Conservation (phyloP, 2,113 vertebrate species). For the Leucopsar rothschildi region DNA sequence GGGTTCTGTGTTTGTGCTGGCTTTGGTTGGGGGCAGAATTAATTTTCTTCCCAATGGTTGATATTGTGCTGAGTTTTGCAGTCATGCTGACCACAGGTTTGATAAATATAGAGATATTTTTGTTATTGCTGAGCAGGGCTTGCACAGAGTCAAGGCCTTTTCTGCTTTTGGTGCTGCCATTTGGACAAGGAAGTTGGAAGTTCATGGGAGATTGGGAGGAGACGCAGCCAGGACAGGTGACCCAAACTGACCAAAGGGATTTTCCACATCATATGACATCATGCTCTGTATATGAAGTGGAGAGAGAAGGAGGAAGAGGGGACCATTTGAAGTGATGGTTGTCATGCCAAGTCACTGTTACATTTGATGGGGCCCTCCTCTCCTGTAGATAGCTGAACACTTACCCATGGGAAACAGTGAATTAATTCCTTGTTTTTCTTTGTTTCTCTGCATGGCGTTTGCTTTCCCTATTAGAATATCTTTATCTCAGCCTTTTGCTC, state of each 20-base stretch:
- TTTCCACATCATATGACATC: background rate
- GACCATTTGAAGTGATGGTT: background rate
- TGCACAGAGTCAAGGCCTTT: background rate
- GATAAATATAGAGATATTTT: background rate
- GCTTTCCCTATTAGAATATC: background rate
- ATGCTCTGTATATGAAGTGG: background rate
- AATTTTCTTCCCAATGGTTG: background rate
- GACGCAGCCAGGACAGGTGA: background rate
- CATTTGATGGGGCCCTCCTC: fast-evolving
- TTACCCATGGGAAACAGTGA: background rate
- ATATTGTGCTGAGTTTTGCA: background rate
- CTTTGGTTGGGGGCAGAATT: background rate
- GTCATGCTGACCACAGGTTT: background rate
- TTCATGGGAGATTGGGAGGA: background rate
- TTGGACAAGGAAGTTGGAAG: too few relatives aligned
- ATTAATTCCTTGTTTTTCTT: background rate
- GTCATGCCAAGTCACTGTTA: too few relatives aligned
- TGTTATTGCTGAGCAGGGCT: background rate
- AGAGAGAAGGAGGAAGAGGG: background rate
- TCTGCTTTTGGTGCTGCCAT: background rate
- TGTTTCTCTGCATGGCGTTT: background rate
- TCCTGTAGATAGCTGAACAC: background rate
- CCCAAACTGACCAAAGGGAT: background rate
- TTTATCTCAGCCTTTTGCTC: background rate
- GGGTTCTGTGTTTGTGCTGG: background rate